Evolutionary conservation across 1,140 invertebrate genomes (phyloP).

Genomic region (Macrocentrus cingulum): DNA sequence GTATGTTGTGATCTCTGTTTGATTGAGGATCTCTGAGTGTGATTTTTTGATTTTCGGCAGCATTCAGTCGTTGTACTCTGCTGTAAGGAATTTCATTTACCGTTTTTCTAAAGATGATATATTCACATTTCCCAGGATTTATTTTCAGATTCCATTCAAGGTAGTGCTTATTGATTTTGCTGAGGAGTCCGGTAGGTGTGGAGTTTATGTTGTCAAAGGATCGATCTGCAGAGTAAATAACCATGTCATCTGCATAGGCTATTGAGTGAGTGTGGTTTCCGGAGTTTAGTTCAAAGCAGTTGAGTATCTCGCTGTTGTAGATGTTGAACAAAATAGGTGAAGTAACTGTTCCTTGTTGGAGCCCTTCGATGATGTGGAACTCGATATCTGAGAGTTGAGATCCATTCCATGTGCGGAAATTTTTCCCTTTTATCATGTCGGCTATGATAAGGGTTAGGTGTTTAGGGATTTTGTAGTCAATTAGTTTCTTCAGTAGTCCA

Average conservation of each 20-base stretch:
- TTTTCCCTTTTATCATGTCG: conserved; percentile 3
- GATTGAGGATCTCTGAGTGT: neutral
- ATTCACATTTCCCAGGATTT: conserved; percentile 14
- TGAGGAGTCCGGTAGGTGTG: neutral
- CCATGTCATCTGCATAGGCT: conserved; percentile 9
- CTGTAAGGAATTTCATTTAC: neutral
- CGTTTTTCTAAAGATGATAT: conserved; percentile 6
- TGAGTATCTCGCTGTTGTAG: conserved; percentile 15
- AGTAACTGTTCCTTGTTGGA: conserved; percentile 12
- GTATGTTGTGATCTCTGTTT: neutral
- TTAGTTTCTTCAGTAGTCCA: conserved; percentile 1
- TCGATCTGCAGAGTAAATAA: neutral
- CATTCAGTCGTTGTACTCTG: neutral
- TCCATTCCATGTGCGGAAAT: neutral
- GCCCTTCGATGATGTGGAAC: conserved; percentile 14
- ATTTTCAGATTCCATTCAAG: conserved; percentile 16
- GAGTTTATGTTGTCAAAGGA: neutral
- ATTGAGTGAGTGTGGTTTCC: neutral
- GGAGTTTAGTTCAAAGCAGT: conserved; percentile 5
- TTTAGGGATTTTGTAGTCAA: neutral
- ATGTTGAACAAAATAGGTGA: conserved; percentile 19
- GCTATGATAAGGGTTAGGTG: neutral
- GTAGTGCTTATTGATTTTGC: conserved; percentile 15
- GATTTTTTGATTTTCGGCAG: conserved; percentile 4
- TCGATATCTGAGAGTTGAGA: neutral